These are phyloP conservation scores for Peromyscus polionotus DNA, from an alignment of 2,113 vertebrate species.

Conservation along the genomic window DNA sequence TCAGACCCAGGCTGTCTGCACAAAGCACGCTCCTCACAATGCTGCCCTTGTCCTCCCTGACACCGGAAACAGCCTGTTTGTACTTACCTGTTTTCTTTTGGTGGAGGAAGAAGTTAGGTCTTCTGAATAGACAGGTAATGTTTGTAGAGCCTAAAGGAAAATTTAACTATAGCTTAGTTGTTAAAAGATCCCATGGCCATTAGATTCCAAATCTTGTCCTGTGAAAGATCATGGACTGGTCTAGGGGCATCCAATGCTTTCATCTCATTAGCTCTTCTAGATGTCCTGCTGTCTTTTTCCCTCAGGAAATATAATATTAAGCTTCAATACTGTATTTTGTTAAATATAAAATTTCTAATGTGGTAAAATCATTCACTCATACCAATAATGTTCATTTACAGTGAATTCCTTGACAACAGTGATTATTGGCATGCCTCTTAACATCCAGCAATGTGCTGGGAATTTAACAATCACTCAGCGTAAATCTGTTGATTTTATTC, in stretches of 20 bases:
- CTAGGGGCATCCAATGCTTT: constrained; percentile 20
- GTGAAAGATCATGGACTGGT: background rate
- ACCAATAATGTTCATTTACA: background rate
- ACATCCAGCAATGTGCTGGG: background rate
- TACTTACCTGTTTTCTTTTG: background rate
- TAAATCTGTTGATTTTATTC: constrained; percentile 30
- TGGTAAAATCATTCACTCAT: background rate
- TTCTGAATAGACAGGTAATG: constrained; percentile 23
- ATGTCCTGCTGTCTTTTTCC: background rate
- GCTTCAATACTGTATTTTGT: constrained; percentile 3
- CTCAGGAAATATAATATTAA: constrained; percentile 4
- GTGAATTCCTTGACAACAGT: background rate
- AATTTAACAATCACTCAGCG: background rate
- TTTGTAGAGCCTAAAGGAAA: background rate
- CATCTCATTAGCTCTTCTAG: background rate
- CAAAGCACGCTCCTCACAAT: background rate
- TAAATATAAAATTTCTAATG: constrained; percentile 38
- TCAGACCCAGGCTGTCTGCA: background rate
- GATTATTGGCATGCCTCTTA: background rate
- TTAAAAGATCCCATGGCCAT: background rate
- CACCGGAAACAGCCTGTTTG: background rate
- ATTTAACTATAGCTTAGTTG: background rate
- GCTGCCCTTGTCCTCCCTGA: background rate
- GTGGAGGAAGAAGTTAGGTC: background rate
- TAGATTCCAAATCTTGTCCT: constrained; percentile 22